Evolutionary conservation across 37 sponge, comb jelly and placozoan genomes (phyloP), one percentile per base, ranked within the genome.

Genomic region (Beroe forskalii): DNA sequence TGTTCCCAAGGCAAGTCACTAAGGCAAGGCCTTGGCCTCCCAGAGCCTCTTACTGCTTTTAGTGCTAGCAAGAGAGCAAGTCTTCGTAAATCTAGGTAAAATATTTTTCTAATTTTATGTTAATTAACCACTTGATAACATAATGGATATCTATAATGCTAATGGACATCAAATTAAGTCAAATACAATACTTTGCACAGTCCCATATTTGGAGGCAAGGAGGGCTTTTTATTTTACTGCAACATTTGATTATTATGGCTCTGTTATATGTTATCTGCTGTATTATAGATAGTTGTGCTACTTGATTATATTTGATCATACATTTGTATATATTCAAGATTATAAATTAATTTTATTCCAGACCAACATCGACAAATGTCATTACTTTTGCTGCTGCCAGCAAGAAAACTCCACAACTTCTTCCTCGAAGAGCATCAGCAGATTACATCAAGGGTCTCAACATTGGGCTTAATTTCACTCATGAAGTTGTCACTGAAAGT

Each of bases 401-500:
- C 30, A 44, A 23, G 17, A 40, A 38, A 14, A 38, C 55, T 35
- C 32, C 72, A 44, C 30, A 14, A 4, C 9, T n/a, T n/a, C 27
- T 41, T n/a, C 55, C 86, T 22, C 44, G 23, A 4, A 41, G 86
- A 25, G 86, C 55, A 0, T 80, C 86, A 23, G 86, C 28, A 3
- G 86, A 80, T 43, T 80, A 80, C 31, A 80, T 80, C 25, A 32
- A 25, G 48, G 38, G 86, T 14, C 55, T 80, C 28, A 80, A 80
- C 31, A 80, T 80, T 43, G 55, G 55, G 0, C 48, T 80, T 2
- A 44, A 20, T n/a, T 80, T 80, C 40, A 33, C 86, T 33, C 37
- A 48, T 38, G 86, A 80, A n/a, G 86, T 80, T 12, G 86, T 80
- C 4, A 33, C 86, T 9, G 86, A 80, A 44, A 80, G 55, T 80